Percentiles rank a stretch among this genome's conserved stretches.
Conservation (phyloP, 1,140 invertebrate genomes). For the Heliconius himera region DNA sequence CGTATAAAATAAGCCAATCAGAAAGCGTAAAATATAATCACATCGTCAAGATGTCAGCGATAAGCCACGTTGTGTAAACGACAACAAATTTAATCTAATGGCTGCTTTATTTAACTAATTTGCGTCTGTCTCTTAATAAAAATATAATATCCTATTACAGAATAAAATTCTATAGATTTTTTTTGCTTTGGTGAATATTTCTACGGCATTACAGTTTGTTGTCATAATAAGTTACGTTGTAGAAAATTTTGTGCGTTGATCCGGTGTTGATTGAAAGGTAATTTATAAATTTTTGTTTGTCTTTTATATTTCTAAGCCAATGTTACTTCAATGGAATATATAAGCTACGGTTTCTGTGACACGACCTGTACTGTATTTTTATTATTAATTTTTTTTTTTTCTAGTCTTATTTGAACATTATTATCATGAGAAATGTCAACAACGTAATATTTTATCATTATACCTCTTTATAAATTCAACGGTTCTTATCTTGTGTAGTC, state of each 20-base stretch:
- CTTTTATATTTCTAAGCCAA: conserved; percentile 30
- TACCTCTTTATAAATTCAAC: conserved; percentile 24
- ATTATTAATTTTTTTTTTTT: conserved; percentile 19
- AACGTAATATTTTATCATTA: conserved; percentile 31
- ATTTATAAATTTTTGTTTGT: conserved; percentile 47
- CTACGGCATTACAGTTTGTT: background rate
- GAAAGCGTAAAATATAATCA: background rate
- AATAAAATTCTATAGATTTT: conserved; percentile 1
- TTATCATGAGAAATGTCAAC: conserved; percentile 34
- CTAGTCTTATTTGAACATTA: background rate
- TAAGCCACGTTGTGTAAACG: conserved; percentile 40
- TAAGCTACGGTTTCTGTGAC: conserved; percentile 40
- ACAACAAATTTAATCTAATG: conserved; percentile 49
- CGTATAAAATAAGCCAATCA: conserved; percentile 19
- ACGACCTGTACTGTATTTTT: conserved; percentile 15
- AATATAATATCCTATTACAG: conserved; percentile 35
- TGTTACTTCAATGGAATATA: conserved; percentile 52
- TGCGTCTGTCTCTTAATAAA: conserved; percentile 46
- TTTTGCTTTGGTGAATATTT: background rate
- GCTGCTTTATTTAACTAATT: conserved; percentile 50
- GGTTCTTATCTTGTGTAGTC: conserved; percentile 24
- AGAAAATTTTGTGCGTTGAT: background rate
- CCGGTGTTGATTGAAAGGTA: conserved; percentile 42
- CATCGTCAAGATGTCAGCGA: conserved; percentile 25
- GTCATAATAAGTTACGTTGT: background rate